phyloP scores from a whole-genome alignment of 2,888 invertebrate genomes.

The Drosophila anceps region DNA sequence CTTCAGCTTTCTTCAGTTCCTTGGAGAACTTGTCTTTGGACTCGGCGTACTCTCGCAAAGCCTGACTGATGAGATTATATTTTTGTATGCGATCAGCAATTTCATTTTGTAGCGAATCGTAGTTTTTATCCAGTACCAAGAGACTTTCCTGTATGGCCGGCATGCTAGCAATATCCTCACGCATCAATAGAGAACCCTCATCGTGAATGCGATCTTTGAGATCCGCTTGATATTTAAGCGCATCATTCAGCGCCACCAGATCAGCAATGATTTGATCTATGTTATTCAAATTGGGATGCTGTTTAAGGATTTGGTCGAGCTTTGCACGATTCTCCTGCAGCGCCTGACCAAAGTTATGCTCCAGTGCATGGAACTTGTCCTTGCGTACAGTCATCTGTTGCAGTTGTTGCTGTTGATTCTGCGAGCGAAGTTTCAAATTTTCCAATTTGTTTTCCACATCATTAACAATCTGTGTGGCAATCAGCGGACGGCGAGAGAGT shows the following conservation, averaged over 20 bases:
- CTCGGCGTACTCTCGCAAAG: constrained; percentile 91
- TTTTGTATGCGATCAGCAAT: constrained; percentile 91
- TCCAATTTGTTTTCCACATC: constrained; percentile 91
- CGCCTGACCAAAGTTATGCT: constrained; percentile 89
- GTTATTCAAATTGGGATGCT: constrained; percentile 82
- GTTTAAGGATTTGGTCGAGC: constrained; percentile 77
- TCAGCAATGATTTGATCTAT: constrained; percentile 85
- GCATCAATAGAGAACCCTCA: constrained; percentile 92
- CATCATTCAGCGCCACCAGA: constrained; percentile 87
- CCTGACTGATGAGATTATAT: constrained; percentile 90
- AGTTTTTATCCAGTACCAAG: constrained; percentile 91
- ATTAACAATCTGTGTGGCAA: constrained; percentile 90
- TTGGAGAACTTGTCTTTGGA: constrained; percentile 89
- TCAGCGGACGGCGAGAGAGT: constrained; percentile 89
- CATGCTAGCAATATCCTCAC: constrained; percentile 92
- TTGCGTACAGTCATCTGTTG: constrained; percentile 91
- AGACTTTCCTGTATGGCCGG: constrained; percentile 92
- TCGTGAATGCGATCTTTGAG: constrained; percentile 91
- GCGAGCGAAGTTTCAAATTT: constrained; percentile 89
- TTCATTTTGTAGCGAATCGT: constrained; percentile 91
- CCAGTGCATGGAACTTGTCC: constrained; percentile 91
- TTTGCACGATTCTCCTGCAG: constrained; percentile 86
- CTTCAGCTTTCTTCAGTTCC: constrained; percentile 90
- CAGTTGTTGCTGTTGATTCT: constrained; percentile 89
- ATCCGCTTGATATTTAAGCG: constrained; percentile 87